A percentile compares a stretch with the other conserved stretches of the same genome.
These are phyloP conservation scores for Rhodophaea formosa DNA, from an alignment of 2,888 invertebrate species.

Conservation along the genomic window DNA sequence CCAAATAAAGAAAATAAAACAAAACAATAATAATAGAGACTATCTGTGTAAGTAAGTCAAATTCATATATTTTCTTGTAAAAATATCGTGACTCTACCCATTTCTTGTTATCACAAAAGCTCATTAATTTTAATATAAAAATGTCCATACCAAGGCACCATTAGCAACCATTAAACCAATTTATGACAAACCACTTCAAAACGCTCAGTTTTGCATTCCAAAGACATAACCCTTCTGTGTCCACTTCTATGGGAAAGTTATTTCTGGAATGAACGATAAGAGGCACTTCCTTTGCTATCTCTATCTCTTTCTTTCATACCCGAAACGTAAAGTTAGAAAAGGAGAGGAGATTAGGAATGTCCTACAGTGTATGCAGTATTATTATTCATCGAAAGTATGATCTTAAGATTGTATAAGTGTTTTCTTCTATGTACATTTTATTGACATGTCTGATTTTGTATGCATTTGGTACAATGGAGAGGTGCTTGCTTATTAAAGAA, in stretches of 20 bases:
- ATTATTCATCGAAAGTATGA: conserved; percentile 63
- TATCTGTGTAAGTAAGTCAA: too few species aligned
- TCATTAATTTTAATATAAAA: neutral
- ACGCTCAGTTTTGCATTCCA: conserved; percentile 60
- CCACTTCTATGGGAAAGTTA: conserved; percentile 76
- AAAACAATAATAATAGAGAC: too few species aligned
- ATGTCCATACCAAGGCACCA: conserved; percentile 9
- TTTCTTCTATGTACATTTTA: conserved; percentile 23
- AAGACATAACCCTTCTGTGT: conserved; percentile 45
- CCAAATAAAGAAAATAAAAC: too few species aligned
- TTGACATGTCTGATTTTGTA: conserved; percentile 13
- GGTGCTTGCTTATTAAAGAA: neutral
- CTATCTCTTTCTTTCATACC: conserved; percentile 39
- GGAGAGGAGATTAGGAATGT: conserved; percentile 59
- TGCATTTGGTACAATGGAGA: neutral
- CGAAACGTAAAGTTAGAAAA: conserved; percentile 26
- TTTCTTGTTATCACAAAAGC: neutral
- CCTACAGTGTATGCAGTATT: conserved; percentile 60
- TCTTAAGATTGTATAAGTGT: conserved; percentile 35
- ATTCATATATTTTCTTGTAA: too few species aligned
- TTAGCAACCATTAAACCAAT: conserved; percentile 22
- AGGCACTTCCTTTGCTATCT: conserved; percentile 53
- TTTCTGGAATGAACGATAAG: conserved; percentile 75
- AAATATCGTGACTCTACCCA: neutral
- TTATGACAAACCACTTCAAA: conserved; percentile 33